A percentile compares a stretch with the other conserved stretches of the same genome.
Evolutionary conservation across 2,113 vertebrate species (phyloP).

Genomic region (Gadus macrocephalus): DNA sequence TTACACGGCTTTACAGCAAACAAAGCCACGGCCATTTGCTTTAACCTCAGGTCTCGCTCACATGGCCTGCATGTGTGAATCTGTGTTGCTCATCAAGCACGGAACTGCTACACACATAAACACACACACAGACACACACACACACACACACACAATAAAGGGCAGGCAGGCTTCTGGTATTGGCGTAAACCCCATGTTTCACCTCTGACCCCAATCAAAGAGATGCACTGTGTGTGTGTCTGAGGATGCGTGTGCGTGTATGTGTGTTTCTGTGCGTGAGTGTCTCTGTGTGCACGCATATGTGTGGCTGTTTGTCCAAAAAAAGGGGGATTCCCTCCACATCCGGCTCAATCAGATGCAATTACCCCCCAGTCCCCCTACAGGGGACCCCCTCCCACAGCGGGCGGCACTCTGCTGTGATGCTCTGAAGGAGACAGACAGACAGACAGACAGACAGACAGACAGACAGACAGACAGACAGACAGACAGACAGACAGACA

Average conservation of each 20-base stretch:
- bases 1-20: no score
- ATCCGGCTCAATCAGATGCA: not conserved
- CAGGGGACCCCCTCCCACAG: not conserved
- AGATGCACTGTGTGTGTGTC: not conserved
- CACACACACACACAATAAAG: not conserved
- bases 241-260: not conserved
- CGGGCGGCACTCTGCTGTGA: no score
- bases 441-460: constrained; percentile 20
- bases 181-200: no score
- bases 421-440: not conserved
- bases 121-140: constrained; percentile 4
- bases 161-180: not conserved
- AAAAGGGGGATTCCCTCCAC: not conserved
- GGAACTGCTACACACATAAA: no score
- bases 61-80: no score
- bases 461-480: constrained; percentile 6
- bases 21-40: no score
- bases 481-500: constrained; percentile 4
- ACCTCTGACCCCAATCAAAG: not conserved
- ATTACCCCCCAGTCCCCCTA: constrained; percentile 6
- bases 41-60: no score
- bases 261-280: not conserved
- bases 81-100: no score
- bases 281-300: not conserved
- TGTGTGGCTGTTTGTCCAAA: constrained; percentile 1